Evolutionary conservation across 2,888 invertebrate species (phyloP).

Genomic region (Salticus scenicus): DNA sequence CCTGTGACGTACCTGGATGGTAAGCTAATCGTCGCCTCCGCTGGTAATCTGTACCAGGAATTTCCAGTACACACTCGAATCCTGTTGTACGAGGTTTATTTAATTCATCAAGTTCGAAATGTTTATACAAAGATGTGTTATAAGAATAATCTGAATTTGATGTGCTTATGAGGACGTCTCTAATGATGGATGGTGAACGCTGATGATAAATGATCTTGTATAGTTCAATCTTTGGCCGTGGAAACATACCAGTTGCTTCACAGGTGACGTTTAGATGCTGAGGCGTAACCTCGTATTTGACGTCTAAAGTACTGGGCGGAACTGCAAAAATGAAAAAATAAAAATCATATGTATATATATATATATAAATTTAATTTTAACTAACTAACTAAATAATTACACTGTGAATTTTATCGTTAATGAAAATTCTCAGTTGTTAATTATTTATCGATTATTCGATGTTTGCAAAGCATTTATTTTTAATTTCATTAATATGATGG

Average conservation of each 20-base stretch:
- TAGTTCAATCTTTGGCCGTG: conserved; percentile 45
- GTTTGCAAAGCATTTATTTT: no score
- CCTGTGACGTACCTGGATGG: conserved; percentile 67
- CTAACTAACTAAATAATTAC: no score
- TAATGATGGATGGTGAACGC: conserved; percentile 29
- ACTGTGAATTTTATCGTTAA: no score
- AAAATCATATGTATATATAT: no score
- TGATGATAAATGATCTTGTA: conserved; percentile 28
- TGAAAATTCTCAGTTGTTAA: no score
- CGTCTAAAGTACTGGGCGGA: conserved; percentile 58
- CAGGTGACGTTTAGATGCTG: conserved; percentile 62
- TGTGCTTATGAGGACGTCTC: conserved; percentile 28
- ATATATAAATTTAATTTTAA: no score
- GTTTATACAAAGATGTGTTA: conserved; percentile 43
- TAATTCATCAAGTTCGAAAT: conserved; percentile 41
- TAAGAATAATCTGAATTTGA: conserved; percentile 34
- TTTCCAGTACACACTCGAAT: conserved; percentile 71
- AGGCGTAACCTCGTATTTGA: conserved; percentile 42
- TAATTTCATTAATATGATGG: no score
- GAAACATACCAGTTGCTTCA: conserved; percentile 57
- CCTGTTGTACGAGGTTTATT: conserved; percentile 27
- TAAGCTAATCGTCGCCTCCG: conserved; percentile 64
- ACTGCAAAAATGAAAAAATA: conserved; percentile 41
- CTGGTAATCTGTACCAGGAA: conserved; percentile 71
- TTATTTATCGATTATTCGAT: no score